Base-by-base conservation (phyloP, 1,140 invertebrate species). In the Zaprionus gabonicus region DNA sequence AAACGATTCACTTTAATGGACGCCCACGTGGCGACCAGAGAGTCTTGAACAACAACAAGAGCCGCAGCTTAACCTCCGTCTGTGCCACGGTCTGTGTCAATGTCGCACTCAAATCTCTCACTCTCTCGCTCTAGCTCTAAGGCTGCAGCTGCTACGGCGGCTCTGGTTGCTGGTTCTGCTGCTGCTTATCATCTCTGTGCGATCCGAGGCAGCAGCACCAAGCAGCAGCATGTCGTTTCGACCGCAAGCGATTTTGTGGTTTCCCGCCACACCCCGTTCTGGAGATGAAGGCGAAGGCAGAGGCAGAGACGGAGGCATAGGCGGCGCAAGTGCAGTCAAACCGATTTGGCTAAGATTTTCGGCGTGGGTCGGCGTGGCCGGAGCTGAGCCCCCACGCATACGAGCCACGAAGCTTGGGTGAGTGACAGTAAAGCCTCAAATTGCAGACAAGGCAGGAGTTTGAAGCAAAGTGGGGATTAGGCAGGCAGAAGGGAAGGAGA, bases 371-470 rank as follows among this genome's bases (percentile, higher is more conserved):
- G 63, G 53, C 36, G 57, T 62, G 20, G 20, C 46, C 17, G 4
- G 20, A 23, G 36, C 62, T 65, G 23, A 25, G 60, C 83, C 83
- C 83, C 82, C 80, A 84, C 80, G 71, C 80, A 83, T 73, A 74
- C 25, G 31, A 12, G 31, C 36, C 41, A 58, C 69, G 56, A 23
- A 59, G 67, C 34, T 51, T 80, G 60, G 78, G 41, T 82, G 82
- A 87, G 70, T 81, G 83, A 87, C 83, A 88, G 80, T 81, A 72
- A 80, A 82, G 80, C 83, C 84, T 87, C 84, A 87, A 87, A 87
- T 83, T 78, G 84, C 71, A 65, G 83, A 83, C 80, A 87, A 75
- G 67, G 70, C 66, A 63, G 44, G 38, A 69, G 57, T 38, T 38
- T 10, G 55, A 53, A 31, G 38, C 53, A 58, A 56, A 41, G 64